These are phyloP conservation scores for Halcyon chelicuti DNA, from an alignment of 2,797 vertebrate genomes.

Conservation along the genomic window DNA sequence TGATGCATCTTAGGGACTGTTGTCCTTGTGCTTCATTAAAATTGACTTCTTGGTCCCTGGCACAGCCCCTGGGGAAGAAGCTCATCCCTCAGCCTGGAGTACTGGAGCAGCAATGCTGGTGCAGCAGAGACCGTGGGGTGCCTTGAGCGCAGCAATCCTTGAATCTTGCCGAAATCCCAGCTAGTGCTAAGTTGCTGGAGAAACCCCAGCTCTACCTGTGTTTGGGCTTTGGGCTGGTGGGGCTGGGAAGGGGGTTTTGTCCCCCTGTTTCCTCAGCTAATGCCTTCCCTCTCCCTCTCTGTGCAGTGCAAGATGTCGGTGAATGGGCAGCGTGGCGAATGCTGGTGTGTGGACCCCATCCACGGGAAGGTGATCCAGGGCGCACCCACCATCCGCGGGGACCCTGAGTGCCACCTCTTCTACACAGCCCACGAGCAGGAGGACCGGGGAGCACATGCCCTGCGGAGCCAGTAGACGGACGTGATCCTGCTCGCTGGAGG, in stretches of 20 bases:
- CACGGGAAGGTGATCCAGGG: constrained; percentile 89
- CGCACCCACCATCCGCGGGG: constrained; percentile 89
- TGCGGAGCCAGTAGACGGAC: constrained; percentile 72
- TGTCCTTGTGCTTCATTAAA: not conserved
- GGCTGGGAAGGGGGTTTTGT: not conserved
- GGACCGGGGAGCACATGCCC: constrained; percentile 67
- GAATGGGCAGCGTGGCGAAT: constrained; percentile 94
- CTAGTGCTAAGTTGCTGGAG: not conserved
- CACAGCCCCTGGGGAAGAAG: not conserved
- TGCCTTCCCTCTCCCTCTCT: constrained; percentile 17
- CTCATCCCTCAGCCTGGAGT: not conserved
- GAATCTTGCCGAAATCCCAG: not conserved
- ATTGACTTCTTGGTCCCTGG: not conserved
- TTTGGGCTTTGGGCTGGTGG: not conserved
- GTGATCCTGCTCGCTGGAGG: constrained; percentile 51
- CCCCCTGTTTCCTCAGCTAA: not conserved
- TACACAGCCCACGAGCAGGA: constrained; percentile 80
- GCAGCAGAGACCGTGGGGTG: not conserved
- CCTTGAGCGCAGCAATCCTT: not conserved
- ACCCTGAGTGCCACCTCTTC: constrained; percentile 93
- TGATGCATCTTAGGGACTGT: not conserved
- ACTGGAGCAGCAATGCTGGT: not conserved
- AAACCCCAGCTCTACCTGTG: not conserved
- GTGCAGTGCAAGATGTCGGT: constrained; percentile 96
- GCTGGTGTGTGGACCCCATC: constrained; percentile 94